Percentiles rank a stretch among this genome's conserved stretches.
phyloP scores from a whole-genome alignment of 1,140 invertebrate genomes.

The Hirudo medicinalis region DNA sequence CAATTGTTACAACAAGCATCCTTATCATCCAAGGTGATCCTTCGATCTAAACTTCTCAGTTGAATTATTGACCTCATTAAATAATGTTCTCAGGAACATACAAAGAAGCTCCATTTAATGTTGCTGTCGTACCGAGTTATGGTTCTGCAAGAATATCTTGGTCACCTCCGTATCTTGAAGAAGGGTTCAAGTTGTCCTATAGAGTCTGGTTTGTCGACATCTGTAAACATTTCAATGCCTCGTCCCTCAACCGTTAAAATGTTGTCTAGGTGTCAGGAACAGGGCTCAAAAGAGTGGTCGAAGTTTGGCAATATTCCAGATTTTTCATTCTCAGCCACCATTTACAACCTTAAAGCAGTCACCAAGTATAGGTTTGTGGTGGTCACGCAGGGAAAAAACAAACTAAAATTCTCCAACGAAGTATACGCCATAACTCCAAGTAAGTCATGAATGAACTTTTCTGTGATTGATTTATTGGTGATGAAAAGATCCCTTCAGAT shows the following conservation, averaged over 20 bases:
- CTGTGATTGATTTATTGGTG: no score
- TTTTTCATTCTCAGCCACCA: not conserved
- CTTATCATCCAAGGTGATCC: slow-evolving; percentile 62
- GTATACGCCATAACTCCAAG: no score
- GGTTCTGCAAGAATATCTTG: not conserved
- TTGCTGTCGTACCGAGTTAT: not conserved
- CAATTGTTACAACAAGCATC: slow-evolving; percentile 72
- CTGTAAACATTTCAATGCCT: no score
- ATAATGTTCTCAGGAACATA: not conserved
- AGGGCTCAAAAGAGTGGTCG: slow-evolving; percentile 3
- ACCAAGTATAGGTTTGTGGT: slow-evolving; percentile 11
- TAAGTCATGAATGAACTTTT: no score
- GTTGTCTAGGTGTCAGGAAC: not conserved
- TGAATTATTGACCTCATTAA: not conserved
- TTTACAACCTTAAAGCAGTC: slow-evolving; percentile 10
- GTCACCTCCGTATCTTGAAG: slow-evolving; percentile 14
- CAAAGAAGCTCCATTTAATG: slow-evolving; percentile 8
- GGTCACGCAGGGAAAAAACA: not conserved
- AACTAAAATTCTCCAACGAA: no score
- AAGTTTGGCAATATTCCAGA: slow-evolving; percentile 10
- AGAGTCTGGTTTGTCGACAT: slow-evolving; percentile 11
- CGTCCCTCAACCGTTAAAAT: no score
- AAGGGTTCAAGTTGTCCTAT: not conserved
- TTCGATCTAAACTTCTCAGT: not conserved
- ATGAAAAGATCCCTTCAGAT: no score